Percentiles rank a stretch among this genome's conserved stretches.
Conservation (phyloP, 2,797 vertebrate genomes). For the Schizopygopsis pylzovi region DNA sequence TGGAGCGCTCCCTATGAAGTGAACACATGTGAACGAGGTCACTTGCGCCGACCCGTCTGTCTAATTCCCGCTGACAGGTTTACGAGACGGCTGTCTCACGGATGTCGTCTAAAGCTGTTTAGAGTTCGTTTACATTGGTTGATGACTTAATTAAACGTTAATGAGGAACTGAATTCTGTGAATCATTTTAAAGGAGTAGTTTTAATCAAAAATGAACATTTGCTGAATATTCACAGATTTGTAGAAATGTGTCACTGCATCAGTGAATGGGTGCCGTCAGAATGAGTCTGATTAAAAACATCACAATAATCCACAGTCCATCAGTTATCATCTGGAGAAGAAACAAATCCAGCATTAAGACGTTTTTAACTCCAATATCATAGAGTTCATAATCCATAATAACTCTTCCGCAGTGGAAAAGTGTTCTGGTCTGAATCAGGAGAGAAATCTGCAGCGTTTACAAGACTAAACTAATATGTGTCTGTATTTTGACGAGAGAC, state of each 20-base stretch:
- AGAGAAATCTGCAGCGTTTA: too few species aligned
- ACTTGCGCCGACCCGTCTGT: too few species aligned
- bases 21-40: too few species aligned
- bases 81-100: too few species aligned
- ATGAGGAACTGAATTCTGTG: neutral
- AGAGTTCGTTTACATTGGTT: neutral
- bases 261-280: neutral
- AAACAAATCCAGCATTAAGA: too few species aligned
- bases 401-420: too few species aligned
- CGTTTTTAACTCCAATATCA: neutral
- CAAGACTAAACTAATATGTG: too few species aligned
- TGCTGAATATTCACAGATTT: neutral
- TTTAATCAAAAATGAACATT: neutral
- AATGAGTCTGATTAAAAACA: neutral
- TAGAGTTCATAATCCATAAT: too few species aligned
- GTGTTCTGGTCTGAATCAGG: too few species aligned
- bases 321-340: neutral
- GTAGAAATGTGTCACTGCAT: neutral
- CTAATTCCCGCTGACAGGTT: neutral
- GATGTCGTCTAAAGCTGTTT: too few species aligned
- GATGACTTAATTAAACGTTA: neutral
- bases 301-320: neutral
- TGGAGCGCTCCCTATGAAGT: too few species aligned
- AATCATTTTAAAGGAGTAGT: neutral
- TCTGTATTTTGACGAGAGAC: too few species aligned